Base-by-base conservation (phyloP, 2,797 vertebrate species). In the Uromys caudimaculatus region DNA sequence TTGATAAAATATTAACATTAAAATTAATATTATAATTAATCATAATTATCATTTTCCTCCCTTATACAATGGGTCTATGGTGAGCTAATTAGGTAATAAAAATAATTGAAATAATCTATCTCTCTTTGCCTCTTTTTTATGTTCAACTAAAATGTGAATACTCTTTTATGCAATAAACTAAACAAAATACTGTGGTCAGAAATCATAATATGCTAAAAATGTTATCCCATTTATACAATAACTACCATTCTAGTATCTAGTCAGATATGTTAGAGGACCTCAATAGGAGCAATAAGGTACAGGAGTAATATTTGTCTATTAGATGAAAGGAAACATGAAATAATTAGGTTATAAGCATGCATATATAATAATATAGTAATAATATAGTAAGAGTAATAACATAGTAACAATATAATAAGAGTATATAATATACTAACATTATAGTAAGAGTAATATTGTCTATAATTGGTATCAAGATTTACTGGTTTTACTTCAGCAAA, bases 31-130 rank as follows among this genome's bases (percentile, higher is more conserved):
- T 41, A 82, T 9, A 89, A 89, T 95, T 92, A n/a, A n/a, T n/a
- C n/a, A n/a, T n/a, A n/a, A n/a, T n/a, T n/a, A n/a, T n/a, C 0
- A 81, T 95, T 93, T 94, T 64, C 2, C 50, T 91, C 2, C 19
- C 14, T 89, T 91, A 73, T 17, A 47, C 23, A 89, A 41, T 91
- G 7, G 24, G 10, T 87, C 19, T 0, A 69, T 88, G 14, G 56
- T 86, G n/a, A 96, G 12, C 83, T 89, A 67, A 94, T 85, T 89
- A n/a, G 14, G 29, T 83, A 19, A 91, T 85, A 13, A 73, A 67
- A 91, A n/a, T 9, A 86, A 27, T 78, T 62, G 91, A 12, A 75
- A 27, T 90, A 44, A 76, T 85, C 2, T 77, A 69, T 47, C 10
- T 87, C n/a, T 21, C 24, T 95, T 69, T 88, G 19, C 0, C 9